phyloP scores from a whole-genome alignment of 2,797 vertebrate species.

The Micropoecilia bifurca region DNA sequence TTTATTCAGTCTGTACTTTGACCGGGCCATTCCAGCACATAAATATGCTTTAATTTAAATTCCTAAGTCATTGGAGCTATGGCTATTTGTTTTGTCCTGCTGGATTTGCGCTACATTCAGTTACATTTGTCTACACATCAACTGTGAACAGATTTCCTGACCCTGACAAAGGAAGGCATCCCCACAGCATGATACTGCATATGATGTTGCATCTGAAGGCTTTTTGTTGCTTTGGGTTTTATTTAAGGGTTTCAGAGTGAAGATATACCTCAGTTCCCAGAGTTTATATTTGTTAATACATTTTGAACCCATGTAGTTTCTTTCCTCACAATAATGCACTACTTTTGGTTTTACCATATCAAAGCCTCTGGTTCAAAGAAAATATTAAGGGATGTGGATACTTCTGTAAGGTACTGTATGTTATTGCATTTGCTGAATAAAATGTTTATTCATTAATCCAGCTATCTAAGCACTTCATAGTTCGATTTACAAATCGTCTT shows the following conservation, averaged over 20 bases:
- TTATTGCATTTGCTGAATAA: constrained; percentile 7
- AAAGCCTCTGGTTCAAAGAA: background rate
- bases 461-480: constrained; percentile 22
- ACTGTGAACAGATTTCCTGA: background rate
- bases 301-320: background rate
- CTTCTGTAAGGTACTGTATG: background rate
- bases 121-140: background rate
- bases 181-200: background rate
- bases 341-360: background rate
- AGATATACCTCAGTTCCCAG: background rate
- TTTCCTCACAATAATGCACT: background rate
- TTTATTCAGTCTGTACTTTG: background rate
- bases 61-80: background rate
- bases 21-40: background rate
- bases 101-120: background rate
- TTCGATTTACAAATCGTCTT: constrained; percentile 31
- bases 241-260: background rate
- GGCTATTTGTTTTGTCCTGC: background rate
- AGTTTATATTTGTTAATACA: background rate
- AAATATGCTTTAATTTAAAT: background rate
- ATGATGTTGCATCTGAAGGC: background rate
- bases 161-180: background rate
- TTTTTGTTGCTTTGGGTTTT: background rate
- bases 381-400: background rate
- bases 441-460: constrained; percentile 21